Evolutionary conservation across 2,888 invertebrate species (phyloP).

Genomic region (Volucella inanis): DNA sequence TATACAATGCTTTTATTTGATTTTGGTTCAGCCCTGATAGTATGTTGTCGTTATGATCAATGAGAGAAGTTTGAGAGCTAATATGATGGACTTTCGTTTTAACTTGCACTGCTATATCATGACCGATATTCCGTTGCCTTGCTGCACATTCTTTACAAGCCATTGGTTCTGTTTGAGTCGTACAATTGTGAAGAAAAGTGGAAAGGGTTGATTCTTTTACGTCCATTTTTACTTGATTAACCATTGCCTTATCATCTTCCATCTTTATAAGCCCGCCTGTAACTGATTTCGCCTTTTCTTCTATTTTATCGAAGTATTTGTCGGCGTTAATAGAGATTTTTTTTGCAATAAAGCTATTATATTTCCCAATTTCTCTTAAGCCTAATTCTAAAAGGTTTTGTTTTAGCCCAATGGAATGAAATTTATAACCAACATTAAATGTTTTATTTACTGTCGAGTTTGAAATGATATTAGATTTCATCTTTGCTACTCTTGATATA

Average conservation of each 20-base stretch:
- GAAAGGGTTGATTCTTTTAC: conserved; percentile 48
- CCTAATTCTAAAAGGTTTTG: conserved; percentile 48
- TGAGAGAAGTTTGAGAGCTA: conserved; percentile 33
- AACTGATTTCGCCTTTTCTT: conserved; percentile 42
- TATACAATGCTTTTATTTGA: conserved; percentile 51
- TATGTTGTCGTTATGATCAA: conserved; percentile 4
- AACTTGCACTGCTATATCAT: conserved; percentile 51
- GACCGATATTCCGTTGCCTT: conserved; percentile 43
- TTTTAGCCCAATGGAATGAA: conserved; percentile 58
- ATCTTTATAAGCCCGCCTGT: conserved; percentile 48
- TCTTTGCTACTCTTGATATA: conserved; percentile 41
- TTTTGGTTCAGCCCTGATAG: conserved; percentile 29
- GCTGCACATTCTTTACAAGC: conserved; percentile 44
- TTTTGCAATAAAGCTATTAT: conserved; percentile 50
- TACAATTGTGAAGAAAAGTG: conserved; percentile 49
- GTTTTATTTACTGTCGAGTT: conserved; percentile 64
- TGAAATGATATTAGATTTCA: not conserved
- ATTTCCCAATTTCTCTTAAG: conserved; percentile 32
- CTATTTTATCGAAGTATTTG: conserved; percentile 50
- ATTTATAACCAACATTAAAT: conserved; percentile 51
- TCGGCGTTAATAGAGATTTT: conserved; percentile 55
- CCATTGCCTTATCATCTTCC: conserved; percentile 31
- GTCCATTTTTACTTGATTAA: conserved; percentile 30
- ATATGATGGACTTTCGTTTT: conserved; percentile 26
- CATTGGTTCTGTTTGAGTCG: conserved; percentile 56